Base-by-base conservation (phyloP, 1,140 invertebrate species). In the Lasaia peninsularis region DNA sequence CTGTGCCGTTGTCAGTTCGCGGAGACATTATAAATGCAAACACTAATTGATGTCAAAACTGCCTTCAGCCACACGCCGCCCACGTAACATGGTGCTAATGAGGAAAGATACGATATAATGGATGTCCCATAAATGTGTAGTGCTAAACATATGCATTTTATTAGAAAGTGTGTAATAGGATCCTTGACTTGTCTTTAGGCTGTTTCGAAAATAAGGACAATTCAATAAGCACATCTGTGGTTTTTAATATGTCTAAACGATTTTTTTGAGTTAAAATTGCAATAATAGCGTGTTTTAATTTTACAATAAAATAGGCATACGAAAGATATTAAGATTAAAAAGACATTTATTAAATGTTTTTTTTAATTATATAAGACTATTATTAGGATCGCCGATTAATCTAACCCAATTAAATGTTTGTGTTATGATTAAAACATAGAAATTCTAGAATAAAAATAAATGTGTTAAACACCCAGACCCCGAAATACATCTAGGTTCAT, bases 71-170 rank as follows among this genome's bases (percentile, higher is more conserved):
- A 51, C 44, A 12, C 60, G 49, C 37, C 49, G 16, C 50, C 14
- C 50, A 62, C 65, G 73, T 71, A 75, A 79, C 59, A 60, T 55
- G 55, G 84, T 87, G 84, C 79, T 87, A 87, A 87, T 84, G 55
- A 80, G 67, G 50, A 65, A 63, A 69, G 69, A 66, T 67, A 60
- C n/a, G n/a, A n/a, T n/a, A n/a, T n/a, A n/a, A n/a, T 60, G 57
- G 20, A 58, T 62, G 68, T 65, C 66, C 65, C 37, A 80, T 67
- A 62, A 73, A 75, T 67, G 37, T 56, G 55, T 52, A 70, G 62
- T 63, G 63, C 63, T 68, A 68, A 70, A 65, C 18, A 21, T 49
- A 58, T 62, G 57, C 49, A 57, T 67, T 64, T 35, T 56, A 50
- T 58, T 52, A 21, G 54, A 55, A 56, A 52, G 18, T 60, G 56